Evolutionary conservation across 35 echinoderm and acorn worm genomes (phyloP), one percentile per base, ranked within the genome.

Genomic region (Acanthaster planci): DNA sequence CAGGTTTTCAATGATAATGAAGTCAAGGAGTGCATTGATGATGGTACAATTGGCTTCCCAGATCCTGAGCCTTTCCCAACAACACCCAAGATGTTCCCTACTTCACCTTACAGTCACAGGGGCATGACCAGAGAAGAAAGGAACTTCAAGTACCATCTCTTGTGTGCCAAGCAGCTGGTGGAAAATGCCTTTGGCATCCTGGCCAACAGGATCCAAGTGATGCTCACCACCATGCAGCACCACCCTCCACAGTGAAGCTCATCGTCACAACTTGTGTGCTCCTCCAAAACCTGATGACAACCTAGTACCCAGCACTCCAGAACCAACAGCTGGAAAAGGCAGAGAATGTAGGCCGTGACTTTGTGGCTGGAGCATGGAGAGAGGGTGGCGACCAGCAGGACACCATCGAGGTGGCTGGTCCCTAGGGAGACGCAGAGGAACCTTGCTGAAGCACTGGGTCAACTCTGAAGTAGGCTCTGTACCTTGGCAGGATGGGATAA

Each of bases 61-160:
- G 86, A 47, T 59, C 86, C 86, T 16, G 53, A 88, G 14, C 77
- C 77, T 21, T 51, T 39, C n/a, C 85, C 26, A 60, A 88, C 51
- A 38, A 82, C 80, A 77, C 36, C 51, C 78, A 92, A 38, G 81
- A 85, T 79, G 85, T 92, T 60, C 85, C 85, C 5, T 92, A 92
- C 85, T 91, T 88, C 83, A n/a, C n/a, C n/a, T n/a, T n/a, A n/a
- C n/a, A n/a, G n/a, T n/a, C n/a, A n/a, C n/a, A n/a, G n/a, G n/a
- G 55, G 55, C 14, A 14, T 15, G 22, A 22, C 14, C 55, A 22
- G 55, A 18, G 23, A 27, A 34, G 76, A 78, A 39, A 17, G 76
- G 16, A 34, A 38, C 23, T 78, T 78, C 76, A 78, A 78, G 34
- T 9, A 78, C 44, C 76, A 21, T 59, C 29, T 85, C 38, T 87